Conservation (phyloP, 1,140 invertebrate species). For the Leucophenga varia region DNA sequence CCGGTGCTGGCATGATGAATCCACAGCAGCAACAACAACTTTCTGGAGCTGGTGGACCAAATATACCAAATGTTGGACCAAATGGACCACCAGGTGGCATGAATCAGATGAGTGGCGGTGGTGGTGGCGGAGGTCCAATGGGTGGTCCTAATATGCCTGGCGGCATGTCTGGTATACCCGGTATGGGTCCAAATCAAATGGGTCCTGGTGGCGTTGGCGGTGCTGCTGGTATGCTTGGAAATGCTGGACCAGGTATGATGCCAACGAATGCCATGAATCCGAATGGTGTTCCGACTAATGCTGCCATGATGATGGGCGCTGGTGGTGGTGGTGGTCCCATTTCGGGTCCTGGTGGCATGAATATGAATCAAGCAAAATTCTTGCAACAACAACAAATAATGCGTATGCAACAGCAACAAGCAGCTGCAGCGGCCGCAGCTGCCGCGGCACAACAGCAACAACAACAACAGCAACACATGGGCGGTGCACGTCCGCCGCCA, state of each 20-base stretch:
- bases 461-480: constrained; percentile 58
- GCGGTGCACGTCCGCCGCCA: constrained; percentile 65
- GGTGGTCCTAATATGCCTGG: constrained; percentile 37
- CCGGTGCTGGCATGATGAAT: neutral
- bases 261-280: constrained; percentile 25
- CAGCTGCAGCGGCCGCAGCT: constrained; percentile 58
- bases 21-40: neutral
- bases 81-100: constrained; percentile 7
- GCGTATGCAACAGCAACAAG: constrained; percentile 59
- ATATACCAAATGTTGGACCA: neutral
- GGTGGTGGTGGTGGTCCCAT: constrained; percentile 15
- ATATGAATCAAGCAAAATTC: constrained; percentile 64
- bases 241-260: constrained; percentile 36
- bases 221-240: too few species aligned
- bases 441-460: constrained; percentile 30
- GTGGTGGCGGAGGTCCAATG: constrained; percentile 24
- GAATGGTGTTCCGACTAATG: constrained; percentile 11
- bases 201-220: constrained; percentile 21
- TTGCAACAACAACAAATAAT: constrained; percentile 59
- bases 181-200: constrained; percentile 25
- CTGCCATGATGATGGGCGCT: constrained; percentile 46
- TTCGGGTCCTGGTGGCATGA: constrained; percentile 50
- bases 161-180: constrained; percentile 44
- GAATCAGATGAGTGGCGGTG: constrained; percentile 3
- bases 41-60: neutral